Conservation (phyloP, 2,797 vertebrate genomes). For the Clarias platycephalus region DNA sequence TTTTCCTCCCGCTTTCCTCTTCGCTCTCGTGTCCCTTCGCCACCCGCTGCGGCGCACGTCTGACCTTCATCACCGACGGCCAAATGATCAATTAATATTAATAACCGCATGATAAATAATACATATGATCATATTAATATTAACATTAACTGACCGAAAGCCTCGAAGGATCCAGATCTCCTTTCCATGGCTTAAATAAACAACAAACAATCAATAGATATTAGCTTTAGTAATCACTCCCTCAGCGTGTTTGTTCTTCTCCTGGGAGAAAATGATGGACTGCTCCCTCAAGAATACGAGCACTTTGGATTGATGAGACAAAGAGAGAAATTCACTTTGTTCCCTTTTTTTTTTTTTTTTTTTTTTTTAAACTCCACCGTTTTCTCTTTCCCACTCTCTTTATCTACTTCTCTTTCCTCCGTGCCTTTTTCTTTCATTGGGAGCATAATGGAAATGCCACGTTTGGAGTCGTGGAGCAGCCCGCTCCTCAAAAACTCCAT, state of each 20-base stretch:
- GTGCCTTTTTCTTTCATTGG: constrained; percentile 41
- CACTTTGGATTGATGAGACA: constrained; percentile 48
- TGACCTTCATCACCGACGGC: constrained; percentile 1
- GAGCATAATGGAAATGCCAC: constrained; percentile 53
- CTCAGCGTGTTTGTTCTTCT: constrained; percentile 18
- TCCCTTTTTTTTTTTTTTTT: constrained; percentile 1
- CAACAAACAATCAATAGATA: constrained; percentile 39
- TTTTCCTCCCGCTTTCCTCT: constrained; percentile 14
- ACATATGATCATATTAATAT: constrained; percentile 7
- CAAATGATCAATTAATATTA: constrained; percentile 47
- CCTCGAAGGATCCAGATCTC: neutral
- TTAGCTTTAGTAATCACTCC: constrained; percentile 39
- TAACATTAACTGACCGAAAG: constrained; percentile 14
- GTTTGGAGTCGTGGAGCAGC: constrained; percentile 59
- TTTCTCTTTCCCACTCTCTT: constrained; percentile 39
- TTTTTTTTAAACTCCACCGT: constrained; percentile 21
- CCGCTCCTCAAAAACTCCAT: constrained; percentile 78
- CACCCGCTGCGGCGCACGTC: neutral
- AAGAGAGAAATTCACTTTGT: constrained; percentile 42
- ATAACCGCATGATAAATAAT: constrained; percentile 28
- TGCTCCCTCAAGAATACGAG: constrained; percentile 26
- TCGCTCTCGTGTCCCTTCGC: neutral
- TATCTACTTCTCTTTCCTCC: constrained; percentile 43
- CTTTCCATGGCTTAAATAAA: constrained; percentile 26
- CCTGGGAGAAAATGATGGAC: constrained; percentile 34